Conservation (phyloP, 2,888 invertebrate species). For the Thecocarcelia acutangulata region DNA sequence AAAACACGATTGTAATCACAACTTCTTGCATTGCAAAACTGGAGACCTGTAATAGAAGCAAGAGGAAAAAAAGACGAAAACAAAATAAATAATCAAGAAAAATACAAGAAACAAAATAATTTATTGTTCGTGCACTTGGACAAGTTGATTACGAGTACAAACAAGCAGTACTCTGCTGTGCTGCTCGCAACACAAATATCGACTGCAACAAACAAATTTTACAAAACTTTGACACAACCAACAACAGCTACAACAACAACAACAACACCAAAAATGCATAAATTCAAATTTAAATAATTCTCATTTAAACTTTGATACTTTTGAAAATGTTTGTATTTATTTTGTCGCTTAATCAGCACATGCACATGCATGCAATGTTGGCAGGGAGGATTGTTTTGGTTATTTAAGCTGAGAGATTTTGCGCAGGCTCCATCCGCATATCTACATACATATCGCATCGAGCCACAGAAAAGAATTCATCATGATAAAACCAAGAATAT, state of each 20-base stretch:
- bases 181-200: constrained; percentile 40
- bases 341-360: constrained; percentile 41
- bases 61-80: not conserved
- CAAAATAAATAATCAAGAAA: constrained; percentile 10
- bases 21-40: not conserved
- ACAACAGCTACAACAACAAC: not conserved
- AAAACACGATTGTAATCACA: constrained; percentile 16
- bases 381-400: not conserved
- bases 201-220: constrained; percentile 20
- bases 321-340: constrained; percentile 34
- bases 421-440: too few species aligned
- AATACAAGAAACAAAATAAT: constrained; percentile 46
- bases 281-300: constrained; percentile 38
- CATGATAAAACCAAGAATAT: constrained; percentile 43
- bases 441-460: too few species aligned
- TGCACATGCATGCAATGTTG: constrained; percentile 19
- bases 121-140: constrained; percentile 51
- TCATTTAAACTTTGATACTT: constrained; percentile 32
- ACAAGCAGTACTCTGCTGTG: constrained; percentile 30
- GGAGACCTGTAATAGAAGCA: not conserved
- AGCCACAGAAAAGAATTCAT: constrained; percentile 9
- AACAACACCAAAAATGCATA: not conserved
- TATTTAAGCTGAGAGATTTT: not conserved
- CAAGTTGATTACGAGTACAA: constrained; percentile 54
- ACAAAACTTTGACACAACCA: not conserved